Base-by-base conservation (phyloP, 37 sponge, comb jelly and placozoan genomes). In the Crambe crambe region DNA sequence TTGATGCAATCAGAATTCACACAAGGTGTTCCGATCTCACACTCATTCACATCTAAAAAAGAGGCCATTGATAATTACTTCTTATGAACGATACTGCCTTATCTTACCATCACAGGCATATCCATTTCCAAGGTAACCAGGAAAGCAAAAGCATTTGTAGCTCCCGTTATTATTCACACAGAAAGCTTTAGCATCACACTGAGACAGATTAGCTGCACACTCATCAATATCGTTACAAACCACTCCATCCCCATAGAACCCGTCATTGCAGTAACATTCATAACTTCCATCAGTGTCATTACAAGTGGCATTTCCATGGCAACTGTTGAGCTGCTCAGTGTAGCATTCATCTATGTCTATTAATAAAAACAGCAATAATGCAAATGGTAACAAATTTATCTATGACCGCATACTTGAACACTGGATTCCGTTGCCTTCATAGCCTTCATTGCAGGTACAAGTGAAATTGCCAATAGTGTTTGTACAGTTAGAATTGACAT, bases 291-390 rank as follows among this genome's bases (percentile, higher is more conserved):
- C 31, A 34, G 72, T 91, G 60, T 91, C 86, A 32, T 9, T 59
- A 60, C 92, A 91, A 18, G 29, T 44, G 8, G 76, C 76, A 60
- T 60, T 60, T 23, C 18, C 17, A 22, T 60, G 21, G 31, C 39
- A 37, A 42, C 84, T 77, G 34, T 37, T 20, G 25, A 73, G 54
- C 23, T n/a, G 54, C 22, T 18, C 61, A 8, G 30, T 6, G 1
- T 1, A 25, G 73, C 92, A 91, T 65, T 86, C 92, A 61, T 86
- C 63, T 74, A 87, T 78, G 64, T 91, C 92, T 87, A 35, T 17
- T n/a, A n/a, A n/a, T n/a, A n/a, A n/a, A n/a, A n/a, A n/a, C n/a
- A n/a, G 9, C 54, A 18, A 51, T 9, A 51, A 15, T 15, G 9
- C 15, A 15, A 51, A 51, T 51, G 54, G 15, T 9, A 51, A 51